Conservation (phyloP, 2,113 vertebrate genomes). For the Carassius gibelio region DNA sequence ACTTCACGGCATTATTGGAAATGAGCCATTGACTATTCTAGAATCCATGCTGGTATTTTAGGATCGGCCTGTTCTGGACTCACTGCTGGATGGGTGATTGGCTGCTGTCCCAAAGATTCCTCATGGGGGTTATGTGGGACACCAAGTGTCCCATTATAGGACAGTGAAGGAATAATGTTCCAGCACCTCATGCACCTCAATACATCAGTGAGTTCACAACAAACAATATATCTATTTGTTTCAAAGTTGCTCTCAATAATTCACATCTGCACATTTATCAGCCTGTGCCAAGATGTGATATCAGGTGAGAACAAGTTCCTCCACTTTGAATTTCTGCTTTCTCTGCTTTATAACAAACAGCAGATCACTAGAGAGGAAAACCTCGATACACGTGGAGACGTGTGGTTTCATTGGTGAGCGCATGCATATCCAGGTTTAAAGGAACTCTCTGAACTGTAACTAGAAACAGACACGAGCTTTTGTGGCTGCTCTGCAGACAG, state of each 20-base stretch:
- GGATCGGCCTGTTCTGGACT: slow-evolving; percentile 10
- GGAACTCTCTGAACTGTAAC: slow-evolving; percentile 3
- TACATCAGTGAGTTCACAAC: neutral
- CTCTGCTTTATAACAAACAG: slow-evolving; percentile 47
- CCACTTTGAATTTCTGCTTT: slow-evolving; percentile 22
- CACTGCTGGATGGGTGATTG: slow-evolving; percentile 3
- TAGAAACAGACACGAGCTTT: slow-evolving; percentile 42
- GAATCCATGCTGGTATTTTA: slow-evolving; percentile 7
- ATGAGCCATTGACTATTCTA: slow-evolving; percentile 4
- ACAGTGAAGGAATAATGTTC: neutral
- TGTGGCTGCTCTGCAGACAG: slow-evolving; percentile 40
- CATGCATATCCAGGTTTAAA: slow-evolving; percentile 14
- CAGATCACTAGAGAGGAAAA: slow-evolving; percentile 31
- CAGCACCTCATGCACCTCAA: slow-evolving; percentile 13
- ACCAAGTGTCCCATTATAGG: slow-evolving; percentile 38
- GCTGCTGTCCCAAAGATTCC: neutral
- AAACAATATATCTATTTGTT: neutral
- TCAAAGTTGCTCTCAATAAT: slow-evolving; percentile 28
- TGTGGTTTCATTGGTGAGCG: slow-evolving; percentile 25
- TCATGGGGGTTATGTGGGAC: slow-evolving; percentile 45
- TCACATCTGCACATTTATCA: slow-evolving; percentile 30
- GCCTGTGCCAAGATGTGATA: slow-evolving; percentile 10
- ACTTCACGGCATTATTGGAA: neutral
- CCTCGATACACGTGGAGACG: slow-evolving; percentile 18
- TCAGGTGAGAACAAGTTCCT: slow-evolving; percentile 14